Evolutionary conservation across 2,113 vertebrate species (phyloP), one percentile per base, ranked within the genome.

Genomic region (Fregetta grallaria): DNA sequence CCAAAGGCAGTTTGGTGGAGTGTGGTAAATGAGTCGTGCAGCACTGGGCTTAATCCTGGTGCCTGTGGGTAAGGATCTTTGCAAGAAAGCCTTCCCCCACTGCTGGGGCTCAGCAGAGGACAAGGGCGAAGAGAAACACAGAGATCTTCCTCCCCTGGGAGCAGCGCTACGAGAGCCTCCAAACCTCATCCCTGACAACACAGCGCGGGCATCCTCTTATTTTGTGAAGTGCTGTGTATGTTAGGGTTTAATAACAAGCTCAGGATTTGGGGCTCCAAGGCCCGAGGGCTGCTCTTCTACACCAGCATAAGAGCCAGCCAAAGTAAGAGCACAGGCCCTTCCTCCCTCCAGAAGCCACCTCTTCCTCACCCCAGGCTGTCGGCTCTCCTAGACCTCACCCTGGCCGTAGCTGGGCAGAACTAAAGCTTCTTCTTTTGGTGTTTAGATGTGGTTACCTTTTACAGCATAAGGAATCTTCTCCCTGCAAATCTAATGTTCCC

Each of bases 1-100:
- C 62, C 45, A n/a, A 95, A 90, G 47, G 74, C 77, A 79, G 89
- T 80, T 91, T 82, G 94, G 89, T 91, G 63, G 85, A 88, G 84
- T 88, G 70, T 90, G 77, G 89, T 86, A 96, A 96, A 95, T 63
- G 89, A 91, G 78, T 86, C 4, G 20, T 25, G 5, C 62, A 95
- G 87, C 21, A n/a, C 71, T 76, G 74, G 61, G 68, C 71, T 92
- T 88, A 82, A 90, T 94, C 66, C 50, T 45, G 15, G 84, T 94
- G 77, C 88, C 94, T 27, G n/a, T 2, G 55, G 94, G 50, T 53
- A 59, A 92, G 21, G 62, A 70, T 30, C 63, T 44, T 40, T 88
- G 26, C 44, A 67, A 82, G 42, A 55, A 89, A 92, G 71, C 36
- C 62, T 89, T 27, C 32, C 32, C 14, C 29, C 10, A 3, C 34